phyloP scores from a whole-genome alignment of 2,797 vertebrate genomes.

The Cottoperca gobio region DNA sequence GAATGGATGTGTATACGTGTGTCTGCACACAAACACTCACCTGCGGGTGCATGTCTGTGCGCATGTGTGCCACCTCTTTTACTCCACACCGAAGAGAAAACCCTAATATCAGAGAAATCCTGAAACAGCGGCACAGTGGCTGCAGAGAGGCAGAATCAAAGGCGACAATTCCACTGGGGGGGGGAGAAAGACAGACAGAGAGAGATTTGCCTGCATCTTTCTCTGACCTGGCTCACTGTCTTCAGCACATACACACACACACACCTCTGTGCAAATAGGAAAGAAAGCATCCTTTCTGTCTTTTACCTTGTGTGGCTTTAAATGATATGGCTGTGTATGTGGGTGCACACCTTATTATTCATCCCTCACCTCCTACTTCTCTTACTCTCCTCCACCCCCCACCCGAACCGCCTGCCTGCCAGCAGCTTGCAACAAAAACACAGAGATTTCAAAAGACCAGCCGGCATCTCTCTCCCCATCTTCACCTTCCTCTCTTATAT shows the following conservation, averaged over 20 bases:
- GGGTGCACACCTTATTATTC: conserved; percentile 72
- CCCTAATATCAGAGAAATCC: conserved; percentile 62
- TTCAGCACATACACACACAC: conserved; percentile 44
- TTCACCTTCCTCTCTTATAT: conserved; percentile 66
- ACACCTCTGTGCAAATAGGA: conserved; percentile 48
- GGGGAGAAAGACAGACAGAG: conserved; percentile 3
- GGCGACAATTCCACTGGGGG: conserved; percentile 52
- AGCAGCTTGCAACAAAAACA: conserved; percentile 77
- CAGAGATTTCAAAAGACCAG: conserved; percentile 78
- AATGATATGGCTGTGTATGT: conserved; percentile 45
- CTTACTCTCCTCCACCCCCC: conserved; percentile 43
- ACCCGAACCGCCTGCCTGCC: conserved; percentile 51
- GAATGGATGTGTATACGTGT: conserved; percentile 41
- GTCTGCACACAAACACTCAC: conserved; percentile 2
- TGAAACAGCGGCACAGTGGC: conserved; percentile 45
- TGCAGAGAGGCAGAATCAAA: conserved; percentile 61
- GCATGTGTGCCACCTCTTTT: conserved; percentile 39
- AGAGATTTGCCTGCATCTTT: conserved; percentile 51
- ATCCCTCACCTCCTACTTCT: conserved; percentile 72
- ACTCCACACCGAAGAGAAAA: conserved; percentile 50
- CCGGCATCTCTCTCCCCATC: conserved; percentile 69
- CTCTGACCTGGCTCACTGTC: conserved; percentile 65
- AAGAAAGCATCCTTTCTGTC: conserved; percentile 56
- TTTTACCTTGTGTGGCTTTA: conserved; percentile 55
- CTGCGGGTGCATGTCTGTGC: conserved; percentile 1